Base-by-base conservation (phyloP, 2,113 vertebrate genomes). In the Mastomys coucha region DNA sequence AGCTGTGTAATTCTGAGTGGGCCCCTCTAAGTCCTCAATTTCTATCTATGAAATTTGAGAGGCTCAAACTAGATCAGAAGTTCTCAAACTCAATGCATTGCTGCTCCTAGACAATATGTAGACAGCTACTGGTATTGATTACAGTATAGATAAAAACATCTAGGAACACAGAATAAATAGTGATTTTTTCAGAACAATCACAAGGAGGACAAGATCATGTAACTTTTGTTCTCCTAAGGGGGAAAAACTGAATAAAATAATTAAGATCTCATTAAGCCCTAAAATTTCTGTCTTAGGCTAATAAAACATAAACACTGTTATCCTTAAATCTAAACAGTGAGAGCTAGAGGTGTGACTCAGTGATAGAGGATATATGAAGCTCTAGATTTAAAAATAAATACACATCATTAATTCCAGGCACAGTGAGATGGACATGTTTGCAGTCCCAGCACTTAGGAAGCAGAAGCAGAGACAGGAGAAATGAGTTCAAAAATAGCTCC, bases 201-300 rank as follows among this genome's bases (percentile, higher is more conserved):
- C 31, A 45, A 58, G 31, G 39, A 96, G 80, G 8, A 92, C 82
- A 56, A 91, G 3, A 95, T 20, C 39, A 65, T 75, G 90, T 85
- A 85, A 75, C 31, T 80, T 67, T 86, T 86, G 63, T 8, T 1
- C 19, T 5, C n/a, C 53, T 36, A 33, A 36, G 22, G 53, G 60
- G 31, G 39, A 88, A 94, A 92, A 58, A 93, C 91, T 75, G 42
- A 20, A 85, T 42, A 63, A 94, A 85, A 85, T 85, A 75, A 91
- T 90, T 94, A 90, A 78, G 58, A 86, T 77, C 33, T 67, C 33
- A 31, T 85, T 33, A 65, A 91, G 42, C 31, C 45, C 24, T 81
- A 86, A 88, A 94, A 72, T 36, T 39, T n/a, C 91, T 95, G 26
- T 31, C 51, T 49, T 26, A 20, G 8, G n/a, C 19, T 82, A 94